Base-by-base conservation (phyloP, 2,888 invertebrate genomes). In the Leptothorax acervorum region DNA sequence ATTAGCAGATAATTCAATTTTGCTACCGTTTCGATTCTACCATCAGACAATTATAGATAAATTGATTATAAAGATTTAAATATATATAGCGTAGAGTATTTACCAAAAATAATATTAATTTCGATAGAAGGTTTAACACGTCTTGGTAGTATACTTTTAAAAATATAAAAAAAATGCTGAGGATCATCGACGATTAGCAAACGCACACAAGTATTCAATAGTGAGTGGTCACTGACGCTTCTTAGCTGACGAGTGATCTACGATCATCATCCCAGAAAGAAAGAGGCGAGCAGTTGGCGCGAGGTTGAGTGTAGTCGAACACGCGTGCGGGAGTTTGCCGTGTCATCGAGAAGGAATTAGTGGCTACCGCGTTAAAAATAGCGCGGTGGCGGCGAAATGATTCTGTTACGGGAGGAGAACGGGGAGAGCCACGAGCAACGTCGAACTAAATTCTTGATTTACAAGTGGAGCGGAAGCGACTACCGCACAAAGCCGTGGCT, bases 401-500 rank as follows among this genome's bases (percentile, higher is more conserved):
- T 73, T 73, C 73, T 48, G 35, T 28, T 18, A 23, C 70, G 78
- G 73, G 31, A 57, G 70, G 57, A 18, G 6, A 23, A 12, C 15
- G 62, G 42, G 11, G 42, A 57, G 57, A 28, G 28, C 18, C 3
- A 28, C 35, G n/a, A 62, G 63, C 63, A 51, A 51, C 48, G 68
- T 66, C 81, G 85, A 53, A 84, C 84, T 85, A 90, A 90, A 89
- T 90, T 88, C 87, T 82, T 89, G 86, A 89, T 87, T 88, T 89
- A 88, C 78, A 91, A 92, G 87, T 91, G 85, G 91, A 91, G 85
- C 91, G 91, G 91, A 91, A 92, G 91, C 85, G 85, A 87, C 86
- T 90, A 91, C 90, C 89, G 90, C 89, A 82, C 89, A 89, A 88
- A 87, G 84, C 87, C 84, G 71, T 78, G 83, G 65, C 82, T 86